Base-by-base conservation (phyloP, 2,888 invertebrate species). In the Melikaiella ostensackeni region DNA sequence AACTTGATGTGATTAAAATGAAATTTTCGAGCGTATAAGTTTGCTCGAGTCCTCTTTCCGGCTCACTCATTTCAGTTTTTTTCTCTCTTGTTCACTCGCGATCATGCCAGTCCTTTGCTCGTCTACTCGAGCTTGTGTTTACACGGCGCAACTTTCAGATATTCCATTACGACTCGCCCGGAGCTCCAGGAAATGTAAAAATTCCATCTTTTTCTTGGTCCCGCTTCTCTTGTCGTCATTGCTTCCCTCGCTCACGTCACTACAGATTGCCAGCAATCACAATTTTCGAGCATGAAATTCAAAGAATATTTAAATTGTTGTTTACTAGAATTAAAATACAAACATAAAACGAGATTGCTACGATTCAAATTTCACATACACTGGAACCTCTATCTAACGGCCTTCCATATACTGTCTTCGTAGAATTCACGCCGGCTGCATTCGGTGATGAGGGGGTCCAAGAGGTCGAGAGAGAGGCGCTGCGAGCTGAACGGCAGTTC, bases 121-220 rank as follows among this genome's bases (percentile, higher is more conserved):
- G 77, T 78, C 70, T 75, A 70, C 75, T 78, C 74, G 75, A 76
- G 74, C 81, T 70, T 78, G 80, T 86, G 83, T 86, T 86, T 86
- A 79, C 82, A 73, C 82, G 75, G 74, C 80, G 75, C 80, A 83
- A 83, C 78, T 83, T 83, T 84, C 83, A 82, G 85, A 86, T 87
- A 87, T 87, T 85, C 83, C 86, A 87, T 87, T 85, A 86, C 80
- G 81, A 81, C 81, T 76, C 77, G 78, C 79, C 77, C 80, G 74
- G 50, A 66, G 57, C 79, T 75, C 21, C 63, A 57, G 61, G 66
- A 75, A 77, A 76, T 73, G 77, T 77, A 76, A 82, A 77, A 79
- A 75, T 79, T 78, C 46, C 42, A 61, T 81, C 79, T 16, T 74
- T 75, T 33, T 77, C 62, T 27, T 55, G 75, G 33, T 64, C 62